These are phyloP conservation scores for Nomada ferruginata DNA, from an alignment of 2,888 invertebrate species.

Conservation along the genomic window DNA sequence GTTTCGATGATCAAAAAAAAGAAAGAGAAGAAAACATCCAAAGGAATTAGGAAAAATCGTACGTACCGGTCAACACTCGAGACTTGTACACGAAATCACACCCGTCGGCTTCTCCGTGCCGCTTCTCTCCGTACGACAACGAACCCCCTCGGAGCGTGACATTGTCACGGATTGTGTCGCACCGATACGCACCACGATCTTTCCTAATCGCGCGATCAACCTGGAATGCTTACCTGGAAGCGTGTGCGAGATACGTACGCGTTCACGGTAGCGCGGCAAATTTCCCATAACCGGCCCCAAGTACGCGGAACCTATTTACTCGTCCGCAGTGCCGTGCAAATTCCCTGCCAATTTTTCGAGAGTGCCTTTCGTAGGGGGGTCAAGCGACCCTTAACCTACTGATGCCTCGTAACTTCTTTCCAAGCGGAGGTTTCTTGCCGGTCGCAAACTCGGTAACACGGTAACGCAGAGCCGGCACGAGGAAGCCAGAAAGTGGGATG, in stretches of 20 bases:
- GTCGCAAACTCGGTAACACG: constrained; percentile 57
- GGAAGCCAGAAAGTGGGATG: constrained; percentile 51
- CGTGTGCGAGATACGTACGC: constrained; percentile 8
- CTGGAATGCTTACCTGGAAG: constrained; percentile 1
- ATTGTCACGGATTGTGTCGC: constrained; percentile 73
- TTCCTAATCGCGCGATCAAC: constrained; percentile 58
- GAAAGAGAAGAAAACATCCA: constrained; percentile 7
- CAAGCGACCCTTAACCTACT: background rate
- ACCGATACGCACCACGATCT: constrained; percentile 60
- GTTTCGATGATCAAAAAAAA: constrained; percentile 13
- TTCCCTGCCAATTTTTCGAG: background rate
- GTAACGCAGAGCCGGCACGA: constrained; percentile 43
- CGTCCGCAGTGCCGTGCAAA: background rate
- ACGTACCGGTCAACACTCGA: background rate
- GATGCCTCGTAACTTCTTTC: background rate
- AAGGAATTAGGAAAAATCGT: constrained; percentile 15
- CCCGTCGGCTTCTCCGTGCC: background rate
- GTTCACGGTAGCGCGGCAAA: constrained; percentile 30
- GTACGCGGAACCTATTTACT: background rate
- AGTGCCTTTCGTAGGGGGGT: constrained; percentile 4
- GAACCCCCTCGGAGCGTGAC: constrained; percentile 70
- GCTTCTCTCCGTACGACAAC: constrained; percentile 55
- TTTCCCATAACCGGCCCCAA: constrained; percentile 28
- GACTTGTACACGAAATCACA: background rate
- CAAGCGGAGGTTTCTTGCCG: constrained; percentile 1